Base-by-base conservation (phyloP, 2,797 vertebrate genomes). In the Hoplostethus atlanticus region DNA sequence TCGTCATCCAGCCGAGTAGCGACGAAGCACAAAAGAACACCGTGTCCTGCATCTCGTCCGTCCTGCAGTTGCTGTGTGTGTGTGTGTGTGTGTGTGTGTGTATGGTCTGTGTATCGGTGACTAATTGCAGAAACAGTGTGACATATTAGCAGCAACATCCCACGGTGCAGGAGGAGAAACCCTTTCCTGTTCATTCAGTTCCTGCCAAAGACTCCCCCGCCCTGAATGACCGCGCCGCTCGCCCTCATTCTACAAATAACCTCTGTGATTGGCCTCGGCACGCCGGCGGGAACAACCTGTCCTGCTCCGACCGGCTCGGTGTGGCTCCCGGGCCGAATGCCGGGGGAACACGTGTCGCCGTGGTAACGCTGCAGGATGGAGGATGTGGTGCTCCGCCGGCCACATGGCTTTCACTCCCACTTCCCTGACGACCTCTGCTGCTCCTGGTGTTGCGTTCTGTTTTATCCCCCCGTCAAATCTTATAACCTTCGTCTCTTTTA, bases 201-300 rank as follows among this genome's bases (percentile, higher is more conserved):
- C 6, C 6, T 21, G 21, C 21, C 21, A 21, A 21, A 21, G 21
- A 21, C 21, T 21, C 21, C 1, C 21, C 21, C 21, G n/a, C 31
- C 6, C 31, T 4, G 31, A 34, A 34, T 2, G 31, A 6, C 31
- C 0, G 1, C 11, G 48, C 47, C 38, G 21, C 61, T 60, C 6
- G 0, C 9, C 6, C 48, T n/a, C 5, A 7, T n/a, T 50, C 48
- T n/a, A 50, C 6, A 7, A 50, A n/a, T 50, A n/a, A 6, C 48
- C 16, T 53, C 25, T 36, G 17, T 73, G 63, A 78, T 59, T 68
- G 60, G 50, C 52, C 11, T 53, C 42, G 1, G 53, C 60, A 56
- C 4, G 15, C 15, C 2, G 0, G 42, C 59, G 58, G 77, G 84
- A 84, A 84, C 76, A 83, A 74, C 68, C 78, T 47, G 84, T 89